Conservation (phyloP, 2,113 vertebrate species). For the Aegithalos caudatus region DNA sequence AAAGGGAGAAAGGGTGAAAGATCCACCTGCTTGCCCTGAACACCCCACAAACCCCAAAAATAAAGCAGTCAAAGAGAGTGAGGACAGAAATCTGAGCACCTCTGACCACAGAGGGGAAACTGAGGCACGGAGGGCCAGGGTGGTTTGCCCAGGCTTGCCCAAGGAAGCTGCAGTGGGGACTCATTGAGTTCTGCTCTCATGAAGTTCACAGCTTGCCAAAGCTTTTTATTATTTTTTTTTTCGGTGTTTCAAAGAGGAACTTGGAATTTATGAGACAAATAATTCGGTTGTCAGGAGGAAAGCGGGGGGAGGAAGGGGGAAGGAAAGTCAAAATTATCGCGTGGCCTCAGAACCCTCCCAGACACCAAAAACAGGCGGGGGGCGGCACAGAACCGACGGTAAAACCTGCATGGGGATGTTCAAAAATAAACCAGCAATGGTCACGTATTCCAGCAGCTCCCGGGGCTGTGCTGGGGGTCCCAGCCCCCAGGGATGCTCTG, state of each 20-base stretch:
- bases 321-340: neutral
- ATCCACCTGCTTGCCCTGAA: neutral
- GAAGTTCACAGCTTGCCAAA: neutral
- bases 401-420: neutral
- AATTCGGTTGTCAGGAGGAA: neutral
- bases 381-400: neutral
- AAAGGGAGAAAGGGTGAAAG: neutral
- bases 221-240: neutral
- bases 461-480: accelerated
- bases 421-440: accelerated
- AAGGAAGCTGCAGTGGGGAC: neutral
- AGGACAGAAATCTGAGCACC: neutral
- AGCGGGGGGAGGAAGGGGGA: accelerated
- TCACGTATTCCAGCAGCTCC: neutral
- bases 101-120: neutral
- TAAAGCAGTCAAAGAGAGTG: neutral
- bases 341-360: neutral
- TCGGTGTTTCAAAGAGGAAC: neutral
- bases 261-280: neutral
- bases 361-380: neutral
- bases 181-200: accelerated
- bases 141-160: neutral
- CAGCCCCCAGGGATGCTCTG: neutral
- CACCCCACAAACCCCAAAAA: neutral
- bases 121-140: neutral